Evolutionary conservation across 2,888 invertebrate species (phyloP).

Genomic region (Liodrosophila aerea): DNA sequence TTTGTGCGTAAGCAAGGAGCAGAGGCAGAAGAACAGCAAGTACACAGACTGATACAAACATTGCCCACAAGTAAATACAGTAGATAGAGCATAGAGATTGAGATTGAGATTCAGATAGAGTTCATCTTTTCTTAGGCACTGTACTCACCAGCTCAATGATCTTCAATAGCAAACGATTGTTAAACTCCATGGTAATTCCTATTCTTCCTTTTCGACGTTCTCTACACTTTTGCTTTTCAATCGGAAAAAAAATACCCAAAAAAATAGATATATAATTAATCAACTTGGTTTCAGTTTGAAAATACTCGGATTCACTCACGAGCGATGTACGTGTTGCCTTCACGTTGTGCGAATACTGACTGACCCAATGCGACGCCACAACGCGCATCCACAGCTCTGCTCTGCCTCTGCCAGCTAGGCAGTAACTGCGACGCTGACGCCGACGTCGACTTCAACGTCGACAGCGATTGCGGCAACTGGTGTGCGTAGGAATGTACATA

Average conservation of each 20-base stretch:
- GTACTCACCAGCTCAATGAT: slow-evolving; percentile 82
- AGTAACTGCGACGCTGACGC: slow-evolving; percentile 14
- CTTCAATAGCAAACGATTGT: slow-evolving; percentile 81
- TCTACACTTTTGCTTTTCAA: slow-evolving; percentile 3
- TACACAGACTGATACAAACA: too few species aligned
- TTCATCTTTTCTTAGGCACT: too few species aligned
- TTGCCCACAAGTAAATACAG: too few species aligned
- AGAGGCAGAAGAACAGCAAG: too few species aligned
- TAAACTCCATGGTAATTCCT: slow-evolving; percentile 75
- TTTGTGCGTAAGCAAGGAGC: too few species aligned
- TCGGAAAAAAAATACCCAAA: too few species aligned
- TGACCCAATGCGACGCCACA: slow-evolving; percentile 34
- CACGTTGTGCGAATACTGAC: slow-evolving; percentile 48
- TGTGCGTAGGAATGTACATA: slow-evolving; percentile 8
- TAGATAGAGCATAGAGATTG: too few species aligned
- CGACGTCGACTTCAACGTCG: not conserved
- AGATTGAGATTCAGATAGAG: too few species aligned
- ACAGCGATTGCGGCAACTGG: slow-evolving; percentile 17
- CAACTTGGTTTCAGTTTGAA: slow-evolving; percentile 1
- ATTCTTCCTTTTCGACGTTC: slow-evolving; percentile 9
- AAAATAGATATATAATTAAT: slow-evolving; percentile 4
- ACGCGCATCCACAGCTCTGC: slow-evolving; percentile 44
- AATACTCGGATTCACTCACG: slow-evolving; percentile 6
- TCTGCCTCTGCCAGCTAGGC: slow-evolving; percentile 8
- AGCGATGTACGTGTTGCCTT: slow-evolving; percentile 39